Evolutionary conservation across 2,797 vertebrate genomes (phyloP), one percentile per base, ranked within the genome.

Genomic region (Sebastes itinus): DNA sequence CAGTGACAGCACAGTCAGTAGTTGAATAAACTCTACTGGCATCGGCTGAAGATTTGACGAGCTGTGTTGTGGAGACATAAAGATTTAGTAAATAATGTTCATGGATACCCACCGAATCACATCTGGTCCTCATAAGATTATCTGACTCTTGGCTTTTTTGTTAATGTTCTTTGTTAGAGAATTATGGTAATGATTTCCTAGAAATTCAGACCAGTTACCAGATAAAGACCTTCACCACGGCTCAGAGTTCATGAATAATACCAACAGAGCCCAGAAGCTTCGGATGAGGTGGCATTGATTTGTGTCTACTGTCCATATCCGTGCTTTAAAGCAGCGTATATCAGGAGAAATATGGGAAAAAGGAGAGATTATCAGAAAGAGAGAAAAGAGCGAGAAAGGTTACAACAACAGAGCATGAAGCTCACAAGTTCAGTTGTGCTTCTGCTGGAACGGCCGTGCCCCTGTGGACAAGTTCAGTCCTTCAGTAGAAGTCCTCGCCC

Each of bases 391-490:
- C 78, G 79, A 89, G 88, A 84, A 89, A 93, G 94, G 95, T 95
- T 95, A 95, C 73, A 94, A 94, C 89, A 96, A 95, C 94, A 96
- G 89, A 81, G 90, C 79, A 77, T 9, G 67, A 63, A 93, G 93
- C 94, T 95, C 92, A 90, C 77, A 91, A 94, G 92, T 94, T 95
- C 93, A 91, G 86, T 92, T 93, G 92, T 93, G 90, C 95, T 93
- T 93, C 94, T 95, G 88, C 94, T 96, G 95, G 95, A 96, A 94
- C 93, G 69, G 84, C 74, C 9, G 4, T 80, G 88, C 93, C 95
- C 93, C 95, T 76, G 88, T 58, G 90, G 95, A 94, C 93, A 89
- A 90, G 92, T 94, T 94, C 92, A 95, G 93, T 92, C 83, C 94
- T 95, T 95, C 94, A 94, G 93, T 94, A 94, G 93, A 95, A 92